Conservation (phyloP, 2,888 invertebrate genomes). For the Drosophila nigricruria region DNA sequence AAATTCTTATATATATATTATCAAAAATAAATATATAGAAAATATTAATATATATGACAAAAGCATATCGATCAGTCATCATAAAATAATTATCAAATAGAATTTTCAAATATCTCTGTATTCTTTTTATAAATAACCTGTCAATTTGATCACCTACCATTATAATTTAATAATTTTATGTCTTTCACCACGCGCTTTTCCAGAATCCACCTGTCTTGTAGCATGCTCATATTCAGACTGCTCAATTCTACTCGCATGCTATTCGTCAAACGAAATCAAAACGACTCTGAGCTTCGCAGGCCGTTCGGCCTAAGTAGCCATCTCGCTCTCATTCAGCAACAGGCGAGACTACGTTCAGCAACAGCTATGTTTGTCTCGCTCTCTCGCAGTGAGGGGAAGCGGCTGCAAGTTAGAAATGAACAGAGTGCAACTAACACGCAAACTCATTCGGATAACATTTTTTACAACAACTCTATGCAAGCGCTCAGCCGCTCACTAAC, state of each 20-base stretch:
- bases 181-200: not conserved
- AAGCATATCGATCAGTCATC: too few species aligned
- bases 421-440: not conserved
- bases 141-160: not conserved
- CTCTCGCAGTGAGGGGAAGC: not conserved
- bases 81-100: too few species aligned
- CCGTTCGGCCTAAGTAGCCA: not conserved
- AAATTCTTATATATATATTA: not conserved
- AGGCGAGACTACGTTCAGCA: not conserved
- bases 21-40: not conserved
- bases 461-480: not conserved
- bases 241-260: not conserved
- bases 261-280: not conserved
- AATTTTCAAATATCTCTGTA: too few species aligned
- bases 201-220: not conserved
- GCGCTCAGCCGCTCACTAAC: not conserved
- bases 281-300: not conserved
- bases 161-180: not conserved
- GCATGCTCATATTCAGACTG: not conserved
- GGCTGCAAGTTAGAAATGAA: not conserved
- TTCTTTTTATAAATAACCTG: too few species aligned
- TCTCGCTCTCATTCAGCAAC: not conserved
- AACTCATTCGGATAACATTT: not conserved
- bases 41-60: not conserved
- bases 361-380: not conserved